Base-by-base conservation (phyloP, 1,140 invertebrate species). In the Cyrtorhinus lividipennis region DNA sequence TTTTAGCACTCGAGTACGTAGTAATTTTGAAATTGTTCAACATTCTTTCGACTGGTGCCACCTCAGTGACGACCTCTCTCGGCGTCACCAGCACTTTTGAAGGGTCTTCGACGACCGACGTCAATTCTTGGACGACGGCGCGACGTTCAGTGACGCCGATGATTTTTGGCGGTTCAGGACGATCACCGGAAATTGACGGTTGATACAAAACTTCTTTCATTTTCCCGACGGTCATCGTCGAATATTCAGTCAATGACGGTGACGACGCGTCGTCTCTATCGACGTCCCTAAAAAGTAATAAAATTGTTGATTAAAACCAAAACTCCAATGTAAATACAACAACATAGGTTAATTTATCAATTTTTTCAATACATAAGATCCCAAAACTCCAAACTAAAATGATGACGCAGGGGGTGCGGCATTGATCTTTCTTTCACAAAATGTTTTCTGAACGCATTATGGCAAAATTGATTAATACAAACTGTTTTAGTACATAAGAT, bases 211-310 rank as follows among this genome's bases (percentile, higher is more conserved):
- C 64, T 60, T 63, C 65, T 30, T 63, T 66, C 22, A 66, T 56
- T 30, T 69, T 66, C 15, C 67, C 65, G 13, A 69, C 65, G 12
- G 67, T 69, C 0, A 75, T 66, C 2, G 71, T 72, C 15, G 74
- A 73, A 15, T 71, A 73, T 25, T 70, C 70, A 3, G 72, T 68
- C 2, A 73, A 62, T 0, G 66, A 66, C 2, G 76, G 73, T 15
- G 75, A 76, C 57, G 67, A 64, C 18, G 69, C 68, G 30, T 66
- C 56, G 65, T 82, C 80, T 12, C 80, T 26, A 1, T 27, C 24
- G n/a, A 59, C 48, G 48, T 53, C 48, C 20, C 48, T 53, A 20
- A 2, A 26, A 57, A 23, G 18, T 3, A 3, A 59, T 20, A 53
- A 53, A 10, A 22, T 44, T 10, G 38, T 44, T 44, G n/a, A 10